These are phyloP conservation scores for Synanceia verrucosa DNA, from an alignment of 2,797 vertebrate genomes.

Conservation along the genomic window DNA sequence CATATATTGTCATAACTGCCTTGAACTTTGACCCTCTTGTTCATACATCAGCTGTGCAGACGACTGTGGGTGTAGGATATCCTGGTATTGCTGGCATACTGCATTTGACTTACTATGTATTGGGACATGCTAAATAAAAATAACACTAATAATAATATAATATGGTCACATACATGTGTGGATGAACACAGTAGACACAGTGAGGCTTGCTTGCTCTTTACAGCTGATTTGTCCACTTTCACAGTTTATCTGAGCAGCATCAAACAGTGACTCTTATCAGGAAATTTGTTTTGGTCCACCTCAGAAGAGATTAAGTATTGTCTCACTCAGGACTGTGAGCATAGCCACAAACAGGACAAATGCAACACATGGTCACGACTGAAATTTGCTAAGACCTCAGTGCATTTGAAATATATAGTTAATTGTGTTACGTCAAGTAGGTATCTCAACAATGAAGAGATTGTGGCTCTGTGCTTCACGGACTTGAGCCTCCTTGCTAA, in stretches of 20 bases:
- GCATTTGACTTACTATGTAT: no score
- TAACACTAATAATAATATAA: no score
- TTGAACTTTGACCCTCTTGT: no score
- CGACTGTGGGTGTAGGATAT: no score
- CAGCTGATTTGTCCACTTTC: constrained; percentile 32
- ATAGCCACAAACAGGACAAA: constrained; percentile 4
- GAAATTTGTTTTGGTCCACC: constrained; percentile 22
- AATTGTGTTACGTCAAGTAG: constrained; percentile 61
- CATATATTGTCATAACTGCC: no score
- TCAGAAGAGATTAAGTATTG: constrained; percentile 4
- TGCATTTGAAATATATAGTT: constrained; percentile 50
- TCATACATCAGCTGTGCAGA: no score
- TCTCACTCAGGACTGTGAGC: neutral
- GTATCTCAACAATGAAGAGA: constrained; percentile 61
- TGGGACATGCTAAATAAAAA: no score
- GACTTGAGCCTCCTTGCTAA: constrained; percentile 64
- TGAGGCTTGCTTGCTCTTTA: neutral
- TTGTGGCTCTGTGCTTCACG: constrained; percentile 44
- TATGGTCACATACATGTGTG: no score
- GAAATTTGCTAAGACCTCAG: constrained; percentile 12
- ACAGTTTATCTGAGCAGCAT: constrained; percentile 31
- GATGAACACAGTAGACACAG: neutral
- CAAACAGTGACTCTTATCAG: constrained; percentile 30
- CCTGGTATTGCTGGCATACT: no score
- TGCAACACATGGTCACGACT: neutral